Evolutionary conservation across 2,888 invertebrate species (phyloP).

Genomic region (Thera britannica): DNA sequence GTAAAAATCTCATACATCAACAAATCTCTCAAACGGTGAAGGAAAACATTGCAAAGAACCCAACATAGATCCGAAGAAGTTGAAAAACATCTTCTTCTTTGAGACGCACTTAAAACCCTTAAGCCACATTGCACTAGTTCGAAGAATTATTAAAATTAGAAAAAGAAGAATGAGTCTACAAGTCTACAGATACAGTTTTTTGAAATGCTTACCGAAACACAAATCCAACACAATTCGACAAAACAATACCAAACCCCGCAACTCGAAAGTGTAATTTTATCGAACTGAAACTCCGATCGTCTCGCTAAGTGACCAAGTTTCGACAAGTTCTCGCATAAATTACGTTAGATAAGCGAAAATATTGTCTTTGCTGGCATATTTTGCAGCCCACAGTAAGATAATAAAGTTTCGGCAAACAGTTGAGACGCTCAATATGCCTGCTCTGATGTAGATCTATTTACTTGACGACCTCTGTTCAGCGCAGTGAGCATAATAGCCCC

Average conservation of each 20-base stretch:
- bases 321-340: constrained; percentile 81
- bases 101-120: too few relatives aligned
- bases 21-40: too few relatives aligned
- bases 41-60: too few relatives aligned
- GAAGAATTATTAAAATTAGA: too few relatives aligned
- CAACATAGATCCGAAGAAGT: too few relatives aligned
- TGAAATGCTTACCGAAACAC: not conserved
- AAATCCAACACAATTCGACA: constrained; percentile 21
- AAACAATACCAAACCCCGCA: constrained; percentile 42
- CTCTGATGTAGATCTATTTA: not conserved
- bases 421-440: constrained; percentile 56
- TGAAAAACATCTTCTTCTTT: too few relatives aligned
- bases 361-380: constrained; percentile 80
- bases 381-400: constrained; percentile 66
- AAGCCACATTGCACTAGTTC: too few relatives aligned
- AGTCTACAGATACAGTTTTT: not conserved
- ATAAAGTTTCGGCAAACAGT: constrained; percentile 73
- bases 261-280: constrained; percentile 65
- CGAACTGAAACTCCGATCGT: constrained; percentile 61
- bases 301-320: constrained; percentile 71
- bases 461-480: too few relatives aligned
- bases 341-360: constrained; percentile 81
- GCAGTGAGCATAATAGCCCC: too few relatives aligned
- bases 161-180: not conserved
- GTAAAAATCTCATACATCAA: too few relatives aligned